Evolutionary conservation across 2,797 vertebrate species (phyloP), one percentile per base, ranked within the genome.

Genomic region (Podarcis lilfordi): DNA sequence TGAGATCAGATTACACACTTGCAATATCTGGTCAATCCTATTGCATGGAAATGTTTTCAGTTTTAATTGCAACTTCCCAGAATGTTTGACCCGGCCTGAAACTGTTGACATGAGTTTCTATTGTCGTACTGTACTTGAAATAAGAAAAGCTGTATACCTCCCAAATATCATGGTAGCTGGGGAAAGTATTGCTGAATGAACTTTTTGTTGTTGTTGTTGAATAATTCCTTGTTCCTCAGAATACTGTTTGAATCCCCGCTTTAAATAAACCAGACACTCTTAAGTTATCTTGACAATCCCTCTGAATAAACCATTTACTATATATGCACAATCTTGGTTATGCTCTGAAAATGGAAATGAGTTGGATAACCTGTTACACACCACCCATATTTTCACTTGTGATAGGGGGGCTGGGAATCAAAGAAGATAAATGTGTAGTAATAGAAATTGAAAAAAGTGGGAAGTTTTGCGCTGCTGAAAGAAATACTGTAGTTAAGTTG

Each of bases 331-430:
- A 82, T 27, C 27, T 37, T n/a, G 64, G 55, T n/a, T 84, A 21
- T 72, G 35, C n/a, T 72, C 68, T 72, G 82, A 71, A 83, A 69
- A 72, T 55, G 37, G 76, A 32, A 84, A 84, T 84, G 55, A 83
- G 69, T 50, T 45, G 43, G 9, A 71, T 50, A 83, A 83, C 66
- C 80, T 81, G 32, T 50, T 71, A 69, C 27, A 83, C 29, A 32
- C 81, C 19, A 71, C 40, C 29, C 40, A 71, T 71, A 71, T 71
- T 43, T 69, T 71, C 40, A 83, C 7, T 50, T 71, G 66, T 27
- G 9, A 83, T 32, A 83, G 25, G 27, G 25, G 21, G 25, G 9
- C 0, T 50, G 50, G 71, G 50, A 21, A 45, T 68, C 69, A 83
- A 68, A 72, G 8, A n/a, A 69, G 81, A 69, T 82, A 82, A 35